Evolutionary conservation across 2,888 invertebrate species (phyloP).

Genomic region (Drosophila eohydei): DNA sequence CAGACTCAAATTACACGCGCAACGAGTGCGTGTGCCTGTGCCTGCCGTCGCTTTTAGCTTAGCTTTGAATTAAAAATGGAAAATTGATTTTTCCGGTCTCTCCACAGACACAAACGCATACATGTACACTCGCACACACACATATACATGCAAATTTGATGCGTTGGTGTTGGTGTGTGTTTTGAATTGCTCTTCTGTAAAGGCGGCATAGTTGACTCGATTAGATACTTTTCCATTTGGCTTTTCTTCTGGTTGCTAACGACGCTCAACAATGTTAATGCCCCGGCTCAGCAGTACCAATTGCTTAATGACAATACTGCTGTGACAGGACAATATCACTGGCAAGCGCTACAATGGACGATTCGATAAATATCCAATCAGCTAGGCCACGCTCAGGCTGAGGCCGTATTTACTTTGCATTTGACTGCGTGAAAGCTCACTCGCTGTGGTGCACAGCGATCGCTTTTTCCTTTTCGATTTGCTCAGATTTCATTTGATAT

Average conservation of each 20-base stretch:
- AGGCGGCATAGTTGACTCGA: constrained; percentile 40
- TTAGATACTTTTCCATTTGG: background rate
- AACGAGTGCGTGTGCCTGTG: constrained; percentile 24
- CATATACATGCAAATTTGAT: constrained; percentile 19
- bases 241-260: constrained; percentile 54
- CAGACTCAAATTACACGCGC: constrained; percentile 5
- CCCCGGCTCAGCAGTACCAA: constrained; percentile 96
- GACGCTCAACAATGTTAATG: constrained; percentile 89
- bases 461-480: background rate
- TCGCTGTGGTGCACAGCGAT: background rate
- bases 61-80: constrained; percentile 83
- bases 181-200: constrained; percentile 29
- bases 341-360: constrained; percentile 86
- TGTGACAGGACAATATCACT: constrained; percentile 99
- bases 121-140: constrained; percentile 8
- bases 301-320: constrained; percentile 90
- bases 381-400: background rate
- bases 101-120: constrained; percentile 57
- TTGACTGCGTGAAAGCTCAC: background rate
- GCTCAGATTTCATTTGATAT: constrained; percentile 5
- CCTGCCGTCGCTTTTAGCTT: constrained; percentile 41
- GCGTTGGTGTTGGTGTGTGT: constrained; percentile 21
- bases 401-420: background rate
- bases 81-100: constrained; percentile 84
- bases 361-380: constrained; percentile 9